Base-by-base conservation (phyloP, 2,888 invertebrate species). In the Napeogenes sylphis region DNA sequence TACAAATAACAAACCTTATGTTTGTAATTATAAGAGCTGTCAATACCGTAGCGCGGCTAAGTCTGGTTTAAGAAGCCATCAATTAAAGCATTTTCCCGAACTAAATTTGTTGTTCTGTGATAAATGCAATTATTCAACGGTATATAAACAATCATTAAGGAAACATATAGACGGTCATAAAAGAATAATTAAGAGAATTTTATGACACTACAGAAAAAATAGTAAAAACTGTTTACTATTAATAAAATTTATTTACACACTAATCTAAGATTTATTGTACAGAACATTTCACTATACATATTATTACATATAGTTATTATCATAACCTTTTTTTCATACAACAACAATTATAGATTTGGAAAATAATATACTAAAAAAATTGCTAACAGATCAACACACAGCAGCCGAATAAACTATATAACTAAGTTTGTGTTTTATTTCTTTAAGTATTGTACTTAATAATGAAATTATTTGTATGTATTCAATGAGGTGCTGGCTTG, bases 401-500 rank as follows among this genome's bases (percentile, higher is more conserved):
- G 30, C 51, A 51, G 51, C 30, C 30, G 30, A 51, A 30, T 10
- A 51, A 51, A 42, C 3, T 42, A 10, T 42, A 42, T 10, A 12
- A 42, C 10, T 42, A 42, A 42, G 10, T 10, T 38, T 42, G 6
- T 35, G 42, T 56, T 56, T 55, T 47, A 38, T 46, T 56, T 55
- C 55, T 46, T 45, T 6, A 10, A 42, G 3, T 42, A 10, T 38
- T 10, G 45, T 33, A 55, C 45, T 54, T 33, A 30, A 30, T 54
- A 53, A 10, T n/a, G 3, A 10, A 42, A 56, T 35, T 53, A 58
- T 61, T 57, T 14, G 21, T 33, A 13, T 38, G 13, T 58, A 30
- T 59, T 57, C 90, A 99, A 87, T 99, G 99, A 2, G 98, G 97
- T 72, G 96, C 94, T 0, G 99, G 99, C 72, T 94, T 96, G 80